phyloP scores from a whole-genome alignment of 2,888 invertebrate genomes.

The Physocephala rufipes region DNA sequence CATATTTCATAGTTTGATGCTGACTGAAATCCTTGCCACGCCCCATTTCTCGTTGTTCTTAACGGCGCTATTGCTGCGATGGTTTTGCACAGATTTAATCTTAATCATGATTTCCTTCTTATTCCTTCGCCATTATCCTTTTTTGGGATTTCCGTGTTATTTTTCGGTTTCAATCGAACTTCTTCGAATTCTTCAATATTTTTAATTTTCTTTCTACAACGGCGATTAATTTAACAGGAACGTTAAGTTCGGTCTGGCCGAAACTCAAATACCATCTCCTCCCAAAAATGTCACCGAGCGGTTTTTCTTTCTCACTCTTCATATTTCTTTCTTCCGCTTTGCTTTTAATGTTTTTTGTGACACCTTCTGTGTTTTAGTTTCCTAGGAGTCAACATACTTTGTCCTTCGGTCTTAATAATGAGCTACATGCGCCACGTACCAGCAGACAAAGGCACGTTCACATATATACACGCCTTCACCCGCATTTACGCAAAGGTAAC shows the following conservation, averaged over 20 bases:
- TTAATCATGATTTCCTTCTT: neutral
- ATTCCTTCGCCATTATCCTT: neutral
- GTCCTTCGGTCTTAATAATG: neutral
- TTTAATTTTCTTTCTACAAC: neutral
- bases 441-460: conserved; percentile 1
- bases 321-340: conserved; percentile 2
- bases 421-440: conserved; percentile 18
- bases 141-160: neutral
- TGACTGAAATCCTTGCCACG: too few species aligned
- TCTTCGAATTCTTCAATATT: neutral
- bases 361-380: conserved; percentile 3
- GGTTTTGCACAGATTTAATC: neutral
- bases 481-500: neutral
- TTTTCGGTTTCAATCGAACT: conserved; percentile 10
- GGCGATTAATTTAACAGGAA: too few species aligned
- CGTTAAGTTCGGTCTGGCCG: too few species aligned
- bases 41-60: conserved; percentile 9
- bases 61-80: conserved; percentile 9
- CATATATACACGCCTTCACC: neutral
- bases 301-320: neutral
- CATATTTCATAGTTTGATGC: too few species aligned
- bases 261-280: too few species aligned
- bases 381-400: neutral
- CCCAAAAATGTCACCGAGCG: too few species aligned
- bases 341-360: neutral